These are phyloP conservation scores for Drosophila meridiana DNA, from an alignment of 2,888 invertebrate genomes.

Conservation along the genomic window DNA sequence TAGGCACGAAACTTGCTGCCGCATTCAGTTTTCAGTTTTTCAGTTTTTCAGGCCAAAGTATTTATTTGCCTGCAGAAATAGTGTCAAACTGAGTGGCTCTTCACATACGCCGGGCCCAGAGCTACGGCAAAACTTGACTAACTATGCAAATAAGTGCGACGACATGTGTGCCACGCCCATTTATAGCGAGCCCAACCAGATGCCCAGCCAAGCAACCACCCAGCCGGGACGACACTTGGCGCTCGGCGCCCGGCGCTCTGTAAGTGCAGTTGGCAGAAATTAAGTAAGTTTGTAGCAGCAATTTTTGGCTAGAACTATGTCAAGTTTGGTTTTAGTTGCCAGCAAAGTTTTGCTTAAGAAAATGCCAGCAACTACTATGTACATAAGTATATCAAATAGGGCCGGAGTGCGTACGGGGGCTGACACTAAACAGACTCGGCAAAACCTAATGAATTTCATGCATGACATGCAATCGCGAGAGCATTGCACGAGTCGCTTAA, in stretches of 20 bases:
- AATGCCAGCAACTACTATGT: conserved; percentile 60
- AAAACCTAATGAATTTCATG: conserved; percentile 77
- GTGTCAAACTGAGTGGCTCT: conserved; percentile 74
- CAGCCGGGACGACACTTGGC: conserved; percentile 64
- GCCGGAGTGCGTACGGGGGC: not conserved
- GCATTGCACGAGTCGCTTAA: conserved; percentile 63
- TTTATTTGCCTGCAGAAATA: conserved; percentile 73
- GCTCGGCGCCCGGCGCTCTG: conserved; percentile 28
- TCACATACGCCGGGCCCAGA: conserved; percentile 45
- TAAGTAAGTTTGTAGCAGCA: conserved; percentile 80
- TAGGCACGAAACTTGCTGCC: not conserved
- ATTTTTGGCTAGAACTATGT: conserved; percentile 79
- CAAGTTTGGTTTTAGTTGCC: conserved; percentile 80
- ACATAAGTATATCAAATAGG: conserved; percentile 74
- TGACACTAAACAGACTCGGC: conserved; percentile 36
- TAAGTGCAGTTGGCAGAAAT: conserved; percentile 79
- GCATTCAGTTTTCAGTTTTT: not conserved
- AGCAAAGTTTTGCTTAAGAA: conserved; percentile 78
- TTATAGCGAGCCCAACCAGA: not conserved
- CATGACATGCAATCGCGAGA: conserved; percentile 71
- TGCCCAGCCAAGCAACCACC: not conserved
- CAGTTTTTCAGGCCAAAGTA: conserved; percentile 40
- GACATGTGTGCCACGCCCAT: conserved; percentile 62
- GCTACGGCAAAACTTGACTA: conserved; percentile 63
- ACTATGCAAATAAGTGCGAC: conserved; percentile 75